phyloP scores from a whole-genome alignment of 2,113 vertebrate genomes.

The Thalassarche chlororhynchos region DNA sequence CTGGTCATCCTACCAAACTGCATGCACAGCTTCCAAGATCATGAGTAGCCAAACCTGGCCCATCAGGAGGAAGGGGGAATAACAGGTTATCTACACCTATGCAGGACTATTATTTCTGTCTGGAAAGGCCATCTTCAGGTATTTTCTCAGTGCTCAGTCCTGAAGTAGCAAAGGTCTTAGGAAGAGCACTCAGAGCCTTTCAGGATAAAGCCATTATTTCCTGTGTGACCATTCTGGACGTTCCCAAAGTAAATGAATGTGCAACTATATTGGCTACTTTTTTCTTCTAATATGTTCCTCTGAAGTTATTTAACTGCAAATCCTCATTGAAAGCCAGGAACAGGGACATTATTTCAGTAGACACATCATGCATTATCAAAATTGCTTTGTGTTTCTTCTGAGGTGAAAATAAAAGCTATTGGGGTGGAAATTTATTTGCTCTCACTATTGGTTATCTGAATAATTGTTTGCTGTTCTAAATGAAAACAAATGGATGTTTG shows the following conservation, averaged over 20 bases:
- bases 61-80: background rate
- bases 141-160: background rate
- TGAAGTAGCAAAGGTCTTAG: background rate
- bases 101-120: background rate
- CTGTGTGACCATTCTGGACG: background rate
- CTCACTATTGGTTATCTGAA: slow-evolving; percentile 43
- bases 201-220: background rate
- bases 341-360: background rate
- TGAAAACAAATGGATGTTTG: slow-evolving; percentile 57
- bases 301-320: slow-evolving; percentile 47
- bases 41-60: background rate
- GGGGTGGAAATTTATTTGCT: slow-evolving; percentile 34
- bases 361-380: slow-evolving; percentile 21
- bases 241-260: background rate
- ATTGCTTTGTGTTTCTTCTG: slow-evolving; percentile 42
- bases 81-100: background rate
- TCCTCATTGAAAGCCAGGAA: slow-evolving; percentile 40
- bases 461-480: slow-evolving; percentile 48
- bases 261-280: background rate
- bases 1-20: background rate
- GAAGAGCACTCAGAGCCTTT: background rate
- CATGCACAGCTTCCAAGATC: background rate
- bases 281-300: background rate
- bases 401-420: slow-evolving; percentile 17
- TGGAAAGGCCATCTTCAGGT: background rate